Evolutionary conservation across 1,140 invertebrate species (phyloP).

Genomic region (Ephestia elutella): DNA sequence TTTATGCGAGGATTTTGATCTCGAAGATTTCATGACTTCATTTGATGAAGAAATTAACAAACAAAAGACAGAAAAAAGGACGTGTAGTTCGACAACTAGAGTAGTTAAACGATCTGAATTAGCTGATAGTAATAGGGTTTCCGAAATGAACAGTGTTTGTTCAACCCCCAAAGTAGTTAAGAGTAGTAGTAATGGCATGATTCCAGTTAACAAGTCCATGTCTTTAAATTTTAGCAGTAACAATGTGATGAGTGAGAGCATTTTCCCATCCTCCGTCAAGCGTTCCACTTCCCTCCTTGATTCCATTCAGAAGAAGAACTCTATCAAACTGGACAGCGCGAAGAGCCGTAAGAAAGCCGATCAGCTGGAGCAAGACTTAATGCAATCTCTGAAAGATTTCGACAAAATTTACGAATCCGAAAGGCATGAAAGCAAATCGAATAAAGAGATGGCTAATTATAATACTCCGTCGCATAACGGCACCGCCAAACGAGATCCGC

Average conservation of each 20-base stretch:
- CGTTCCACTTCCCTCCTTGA: slow-evolving; percentile 70
- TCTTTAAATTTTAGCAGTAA: slow-evolving; percentile 74
- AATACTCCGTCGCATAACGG: slow-evolving; percentile 38
- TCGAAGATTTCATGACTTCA: slow-evolving; percentile 71
- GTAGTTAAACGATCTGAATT: slow-evolving; percentile 55
- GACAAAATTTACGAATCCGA: slow-evolving; percentile 68
- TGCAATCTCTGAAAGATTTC: slow-evolving; percentile 72
- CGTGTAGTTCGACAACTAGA: slow-evolving; percentile 64
- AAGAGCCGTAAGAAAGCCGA: slow-evolving; percentile 60
- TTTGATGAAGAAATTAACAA: slow-evolving; percentile 69
- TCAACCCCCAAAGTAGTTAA: slow-evolving; percentile 46
- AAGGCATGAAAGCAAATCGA: slow-evolving; percentile 39
- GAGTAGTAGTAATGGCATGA: slow-evolving; percentile 48
- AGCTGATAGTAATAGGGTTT: slow-evolving; percentile 40
- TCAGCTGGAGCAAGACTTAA: slow-evolving; percentile 69
- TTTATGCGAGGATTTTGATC: slow-evolving; percentile 69
- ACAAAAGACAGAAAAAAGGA: slow-evolving; percentile 58
- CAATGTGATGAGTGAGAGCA: slow-evolving; percentile 60
- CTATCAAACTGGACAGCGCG: slow-evolving; percentile 37
- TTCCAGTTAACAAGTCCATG: slow-evolving; percentile 70
- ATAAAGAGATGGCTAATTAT: slow-evolving; percentile 35
- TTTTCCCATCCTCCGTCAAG: slow-evolving; percentile 68
- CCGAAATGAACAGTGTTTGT: slow-evolving; percentile 46
- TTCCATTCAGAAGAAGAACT: slow-evolving; percentile 63
- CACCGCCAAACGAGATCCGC: slow-evolving; percentile 43